phyloP scores from a whole-genome alignment of 2,797 vertebrate species.

The Phylloscopus collybita region DNA sequence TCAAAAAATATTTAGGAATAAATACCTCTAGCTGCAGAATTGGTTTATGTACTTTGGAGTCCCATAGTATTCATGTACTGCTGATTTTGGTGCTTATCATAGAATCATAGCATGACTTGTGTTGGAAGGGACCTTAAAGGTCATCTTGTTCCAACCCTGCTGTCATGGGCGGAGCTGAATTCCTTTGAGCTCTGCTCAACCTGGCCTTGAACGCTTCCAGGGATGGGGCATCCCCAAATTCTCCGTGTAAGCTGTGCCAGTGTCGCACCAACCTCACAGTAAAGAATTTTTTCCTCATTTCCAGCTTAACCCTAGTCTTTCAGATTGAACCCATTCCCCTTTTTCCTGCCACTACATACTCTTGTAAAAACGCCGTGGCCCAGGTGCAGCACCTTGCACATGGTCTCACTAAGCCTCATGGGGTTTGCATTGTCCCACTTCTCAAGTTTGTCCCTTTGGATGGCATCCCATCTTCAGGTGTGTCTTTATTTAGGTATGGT shows the following conservation, averaged over 20 bases:
- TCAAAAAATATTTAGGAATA: not conserved
- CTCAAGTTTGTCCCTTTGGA: not conserved
- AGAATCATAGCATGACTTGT: not conserved
- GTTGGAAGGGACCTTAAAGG: not conserved
- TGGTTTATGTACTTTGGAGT: not conserved
- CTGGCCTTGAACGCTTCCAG: not conserved
- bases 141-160: no score
- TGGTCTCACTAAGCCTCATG: not conserved
- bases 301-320: not conserved
- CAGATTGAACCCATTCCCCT: not conserved
- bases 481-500: not conserved
- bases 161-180: not conserved
- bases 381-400: accelerated
- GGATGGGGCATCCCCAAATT: not conserved
- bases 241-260: not conserved
- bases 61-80: not conserved
- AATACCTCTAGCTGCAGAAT: not conserved
- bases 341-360: no score
- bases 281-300: not conserved
- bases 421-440: no score
- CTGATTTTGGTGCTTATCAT: not conserved
- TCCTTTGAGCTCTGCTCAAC: not conserved
- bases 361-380: not conserved
- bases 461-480: no score
- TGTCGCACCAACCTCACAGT: not conserved